phyloP scores from a whole-genome alignment of 2,888 invertebrate genomes.

The Lasioglossum oenotherae region DNA sequence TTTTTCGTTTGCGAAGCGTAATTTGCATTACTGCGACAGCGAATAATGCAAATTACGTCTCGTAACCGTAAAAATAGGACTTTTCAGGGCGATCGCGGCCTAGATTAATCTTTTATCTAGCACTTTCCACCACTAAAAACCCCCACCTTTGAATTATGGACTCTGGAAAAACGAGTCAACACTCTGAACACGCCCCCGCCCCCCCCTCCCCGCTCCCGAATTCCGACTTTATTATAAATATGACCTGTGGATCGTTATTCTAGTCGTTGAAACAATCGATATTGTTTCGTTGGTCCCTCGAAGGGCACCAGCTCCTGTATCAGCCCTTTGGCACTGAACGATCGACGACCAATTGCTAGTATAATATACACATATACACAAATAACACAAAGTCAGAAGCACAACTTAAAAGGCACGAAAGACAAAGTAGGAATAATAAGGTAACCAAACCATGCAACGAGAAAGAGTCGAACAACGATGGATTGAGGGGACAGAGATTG shows the following conservation, averaged over 20 bases:
- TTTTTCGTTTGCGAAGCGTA: too few species aligned
- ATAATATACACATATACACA: slow-evolving; percentile 67
- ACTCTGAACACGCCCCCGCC: too few species aligned
- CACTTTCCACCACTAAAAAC: too few species aligned
- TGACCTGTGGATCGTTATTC: too few species aligned
- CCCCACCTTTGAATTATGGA: too few species aligned
- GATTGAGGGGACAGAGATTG: slow-evolving; percentile 45
- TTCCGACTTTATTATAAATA: background rate
- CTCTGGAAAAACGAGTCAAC: too few species aligned
- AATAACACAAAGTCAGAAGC: slow-evolving; percentile 81
- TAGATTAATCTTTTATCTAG: too few species aligned
- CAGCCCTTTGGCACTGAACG: slow-evolving; percentile 66
- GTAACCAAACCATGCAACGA: slow-evolving; percentile 84
- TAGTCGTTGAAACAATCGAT: too few species aligned
- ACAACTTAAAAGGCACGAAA: slow-evolving; percentile 89
- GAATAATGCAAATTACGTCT: too few species aligned
- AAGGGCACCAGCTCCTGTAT: background rate
- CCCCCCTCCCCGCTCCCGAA: background rate
- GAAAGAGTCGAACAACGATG: slow-evolving; percentile 77
- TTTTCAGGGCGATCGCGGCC: too few species aligned
- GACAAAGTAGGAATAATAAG: slow-evolving; percentile 85
- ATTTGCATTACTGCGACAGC: too few species aligned
- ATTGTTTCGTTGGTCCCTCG: background rate
- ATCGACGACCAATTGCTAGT: slow-evolving; percentile 49
- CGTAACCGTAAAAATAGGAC: too few species aligned